A percentile compares a stretch with the other conserved stretches of the same genome.
These are phyloP conservation scores for Scotopteryx bipunctaria DNA, from an alignment of 2,888 invertebrate genomes.

Conservation along the genomic window DNA sequence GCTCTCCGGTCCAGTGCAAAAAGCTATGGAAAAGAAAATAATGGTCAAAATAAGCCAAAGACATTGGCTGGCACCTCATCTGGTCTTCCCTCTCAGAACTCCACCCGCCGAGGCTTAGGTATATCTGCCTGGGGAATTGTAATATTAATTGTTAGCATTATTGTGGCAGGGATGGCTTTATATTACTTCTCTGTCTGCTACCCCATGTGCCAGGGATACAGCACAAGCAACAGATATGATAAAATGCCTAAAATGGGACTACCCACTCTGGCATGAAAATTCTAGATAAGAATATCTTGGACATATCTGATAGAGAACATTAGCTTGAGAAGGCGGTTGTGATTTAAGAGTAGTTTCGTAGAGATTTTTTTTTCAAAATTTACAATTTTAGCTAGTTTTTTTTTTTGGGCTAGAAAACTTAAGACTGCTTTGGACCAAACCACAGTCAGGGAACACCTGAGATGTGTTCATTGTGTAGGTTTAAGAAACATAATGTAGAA, in stretches of 20 bases:
- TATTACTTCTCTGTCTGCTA: conserved; percentile 87
- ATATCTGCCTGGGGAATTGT: conserved; percentile 87
- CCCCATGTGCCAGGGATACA: conserved; percentile 79
- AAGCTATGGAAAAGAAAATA: conserved; percentile 39
- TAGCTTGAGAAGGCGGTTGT: conserved; percentile 22
- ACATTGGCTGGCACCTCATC: conserved; percentile 50
- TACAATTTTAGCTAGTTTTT: not conserved
- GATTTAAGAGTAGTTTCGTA: conserved; percentile 20
- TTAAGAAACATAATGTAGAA: conserved; percentile 8
- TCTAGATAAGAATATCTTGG: conserved; percentile 38
- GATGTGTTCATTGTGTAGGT: conserved; percentile 13
- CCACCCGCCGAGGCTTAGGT: conserved; percentile 67
- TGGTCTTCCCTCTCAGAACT: conserved; percentile 53
- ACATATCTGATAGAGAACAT: conserved; percentile 36
- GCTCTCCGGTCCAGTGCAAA: conserved; percentile 46
- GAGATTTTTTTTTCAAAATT: conserved; percentile 8
- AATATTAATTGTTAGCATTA: conserved; percentile 75
- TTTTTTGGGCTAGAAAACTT: not conserved
- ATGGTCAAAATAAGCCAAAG: conserved; percentile 46
- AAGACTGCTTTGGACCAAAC: conserved; percentile 33
- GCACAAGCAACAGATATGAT: conserved; percentile 80
- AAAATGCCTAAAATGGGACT: conserved; percentile 69
- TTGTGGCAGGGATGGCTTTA: conserved; percentile 77
- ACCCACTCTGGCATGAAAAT: conserved; percentile 60
- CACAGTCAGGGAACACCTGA: conserved; percentile 11